Evolutionary conservation across 1,140 invertebrate species (phyloP), one percentile per base, ranked within the genome.

Genomic region (Muscidifurax raptorellus): DNA sequence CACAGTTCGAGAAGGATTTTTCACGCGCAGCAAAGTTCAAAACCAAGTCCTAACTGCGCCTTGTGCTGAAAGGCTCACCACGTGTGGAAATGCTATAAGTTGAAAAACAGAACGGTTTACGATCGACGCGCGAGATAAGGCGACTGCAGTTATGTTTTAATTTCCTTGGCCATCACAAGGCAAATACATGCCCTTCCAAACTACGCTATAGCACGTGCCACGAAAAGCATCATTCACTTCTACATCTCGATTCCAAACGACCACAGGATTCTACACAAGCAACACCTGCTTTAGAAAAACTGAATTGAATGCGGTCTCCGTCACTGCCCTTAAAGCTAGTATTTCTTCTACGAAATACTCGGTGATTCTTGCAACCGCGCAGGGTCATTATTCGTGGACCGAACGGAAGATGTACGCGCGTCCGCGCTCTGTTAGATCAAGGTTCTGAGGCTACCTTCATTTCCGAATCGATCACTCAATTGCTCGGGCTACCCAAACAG

Each of bases 81-180:
- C 0, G 4, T 86, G 0, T 44, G 32, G 12, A 82, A 86, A 36
- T 79, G 85, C 52, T 28, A 5, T 66, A 32, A 30, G 18, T 59
- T 86, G 36, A 32, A 64, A 40, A 66, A 6, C 3, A 78, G 83
- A 30, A 66, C 40, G 1, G 67, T 81, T 18, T n/a, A 28, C 22
- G 80, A 86, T 36, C 80, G 77, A 3, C 28, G 28, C 2, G 2
- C 1, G 30, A 22, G 15, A 69, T 75, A 13, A 25, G 47, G 74
- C 32, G 25, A 18, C 40, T 80, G 7, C 36, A 67, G 27, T 28
- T 83, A 18, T 83, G 85, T n/a, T 86, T 83, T 44, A 86, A 83
- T 76, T 86, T 81, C n/a, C 47, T 86, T 4, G 69, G 76, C 2
- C 12, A 3, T 3, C 85, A 86, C 59, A 27, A 25, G 22, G 15